phyloP scores from a whole-genome alignment of 1,140 invertebrate genomes.

The Anadara kagoshimensis region DNA sequence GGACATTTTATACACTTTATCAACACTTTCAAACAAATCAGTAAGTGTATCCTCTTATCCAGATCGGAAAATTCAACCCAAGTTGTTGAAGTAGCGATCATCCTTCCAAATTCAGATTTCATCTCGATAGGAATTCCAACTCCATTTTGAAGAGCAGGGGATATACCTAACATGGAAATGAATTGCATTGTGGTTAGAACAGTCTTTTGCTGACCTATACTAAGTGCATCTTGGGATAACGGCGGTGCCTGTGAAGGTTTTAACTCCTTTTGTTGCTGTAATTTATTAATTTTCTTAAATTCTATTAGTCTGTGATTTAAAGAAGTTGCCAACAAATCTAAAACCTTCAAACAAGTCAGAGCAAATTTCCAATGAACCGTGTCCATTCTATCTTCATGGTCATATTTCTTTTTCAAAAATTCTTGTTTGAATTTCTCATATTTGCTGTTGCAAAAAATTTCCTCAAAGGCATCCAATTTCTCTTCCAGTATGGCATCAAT shows the following conservation, averaged over 20 bases:
- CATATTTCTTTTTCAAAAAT: no score
- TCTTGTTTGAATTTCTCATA: no score
- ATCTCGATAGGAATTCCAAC: constrained; percentile 77
- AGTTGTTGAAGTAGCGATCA: constrained; percentile 17
- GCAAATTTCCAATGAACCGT: not conserved
- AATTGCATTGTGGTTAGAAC: constrained; percentile 76
- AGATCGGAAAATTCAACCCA: constrained; percentile 1
- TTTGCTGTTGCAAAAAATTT: no score
- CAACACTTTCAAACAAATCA: constrained; percentile 56
- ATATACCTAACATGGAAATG: constrained; percentile 79
- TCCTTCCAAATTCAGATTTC: constrained; percentile 51
- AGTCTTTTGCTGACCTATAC: constrained; percentile 69
- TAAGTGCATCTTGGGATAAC: constrained; percentile 57
- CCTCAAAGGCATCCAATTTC: no score
- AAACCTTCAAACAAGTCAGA: not conserved
- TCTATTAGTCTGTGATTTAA: constrained; percentile 2
- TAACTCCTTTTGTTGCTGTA: constrained; percentile 9
- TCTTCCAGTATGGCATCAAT: no score
- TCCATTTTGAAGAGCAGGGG: constrained; percentile 80
- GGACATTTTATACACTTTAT: constrained; percentile 69
- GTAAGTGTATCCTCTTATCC: constrained; percentile 41
- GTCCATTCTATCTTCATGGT: not conserved
- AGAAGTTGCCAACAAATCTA: not conserved
- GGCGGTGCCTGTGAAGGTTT: constrained; percentile 45
- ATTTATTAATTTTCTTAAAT: constrained; percentile 6